Evolutionary conservation across 2,113 vertebrate species (phyloP).

Genomic region (Lagopus muta): DNA sequence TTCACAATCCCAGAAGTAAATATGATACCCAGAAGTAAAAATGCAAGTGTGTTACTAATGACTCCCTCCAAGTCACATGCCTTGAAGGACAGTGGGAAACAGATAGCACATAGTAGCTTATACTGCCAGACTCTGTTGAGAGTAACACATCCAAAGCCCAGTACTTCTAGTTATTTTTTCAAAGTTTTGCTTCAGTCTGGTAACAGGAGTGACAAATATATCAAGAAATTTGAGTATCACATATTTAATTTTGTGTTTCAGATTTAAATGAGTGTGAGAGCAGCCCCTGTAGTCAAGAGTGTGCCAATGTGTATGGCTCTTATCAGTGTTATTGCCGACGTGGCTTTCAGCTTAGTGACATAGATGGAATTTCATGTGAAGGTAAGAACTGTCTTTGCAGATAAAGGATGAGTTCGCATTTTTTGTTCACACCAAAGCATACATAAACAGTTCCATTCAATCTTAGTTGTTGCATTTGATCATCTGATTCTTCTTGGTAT

Average conservation of each 20-base stretch:
- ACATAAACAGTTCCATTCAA: background rate
- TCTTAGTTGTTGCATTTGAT: background rate
- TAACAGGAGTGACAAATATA: background rate
- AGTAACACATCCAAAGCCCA: background rate
- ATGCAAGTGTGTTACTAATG: background rate
- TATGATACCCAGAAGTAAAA: background rate
- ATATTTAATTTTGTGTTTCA: slow-evolving; percentile 34
- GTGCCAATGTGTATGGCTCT: slow-evolving; percentile 95
- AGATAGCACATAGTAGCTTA: background rate
- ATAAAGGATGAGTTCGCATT: background rate
- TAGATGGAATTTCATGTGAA: slow-evolving; percentile 93
- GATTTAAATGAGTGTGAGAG: slow-evolving; percentile 91
- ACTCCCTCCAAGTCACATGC: background rate
- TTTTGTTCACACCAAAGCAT: background rate
- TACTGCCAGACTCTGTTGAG: background rate
- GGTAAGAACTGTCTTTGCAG: slow-evolving; percentile 74
- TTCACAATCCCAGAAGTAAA: background rate
- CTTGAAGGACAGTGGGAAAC: background rate
- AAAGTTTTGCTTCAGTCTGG: background rate
- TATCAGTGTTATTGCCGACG: slow-evolving; percentile 98
- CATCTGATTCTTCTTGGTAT: background rate
- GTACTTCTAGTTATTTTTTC: background rate
- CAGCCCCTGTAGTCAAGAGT: slow-evolving; percentile 94
- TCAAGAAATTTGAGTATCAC: background rate
- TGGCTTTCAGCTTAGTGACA: slow-evolving; percentile 96